Evolutionary conservation across 2,113 vertebrate genomes (phyloP).

Genomic region (Lepidiolamprologus cunningtoni): DNA sequence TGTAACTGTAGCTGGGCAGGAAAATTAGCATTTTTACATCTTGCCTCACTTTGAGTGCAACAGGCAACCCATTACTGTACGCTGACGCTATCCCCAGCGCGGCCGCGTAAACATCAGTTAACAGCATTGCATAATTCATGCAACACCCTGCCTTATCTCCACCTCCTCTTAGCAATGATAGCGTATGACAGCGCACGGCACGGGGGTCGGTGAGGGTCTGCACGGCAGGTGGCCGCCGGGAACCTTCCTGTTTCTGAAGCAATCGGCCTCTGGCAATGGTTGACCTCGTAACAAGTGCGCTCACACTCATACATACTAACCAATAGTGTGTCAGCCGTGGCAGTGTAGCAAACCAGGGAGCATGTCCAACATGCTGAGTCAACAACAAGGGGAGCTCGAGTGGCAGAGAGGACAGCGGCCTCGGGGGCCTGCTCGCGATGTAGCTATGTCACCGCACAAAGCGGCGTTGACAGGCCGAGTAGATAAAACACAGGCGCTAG

Average conservation of each 20-base stretch:
- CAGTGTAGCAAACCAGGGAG: conserved; percentile 18
- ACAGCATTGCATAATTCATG: neutral
- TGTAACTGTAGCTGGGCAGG: neutral
- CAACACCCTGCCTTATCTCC: neutral
- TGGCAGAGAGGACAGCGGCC: conserved; percentile 26
- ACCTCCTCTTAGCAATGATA: neutral
- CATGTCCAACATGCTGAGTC: conserved; percentile 60
- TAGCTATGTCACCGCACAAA: neutral
- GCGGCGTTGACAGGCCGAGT: neutral
- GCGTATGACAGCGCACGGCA: neutral
- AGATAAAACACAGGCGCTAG: neutral
- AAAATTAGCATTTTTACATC: neutral
- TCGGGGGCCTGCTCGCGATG: neutral
- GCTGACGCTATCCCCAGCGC: neutral
- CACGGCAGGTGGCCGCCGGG: conserved; percentile 21
- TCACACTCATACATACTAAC: conserved; percentile 30
- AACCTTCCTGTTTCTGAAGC: conserved; percentile 17
- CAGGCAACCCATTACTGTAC: neutral
- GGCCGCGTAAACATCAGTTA: neutral
- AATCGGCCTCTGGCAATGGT: conserved; percentile 22
- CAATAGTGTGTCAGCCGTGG: conserved; percentile 15
- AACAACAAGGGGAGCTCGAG: conserved; percentile 35
- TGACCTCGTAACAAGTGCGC: conserved; percentile 36
- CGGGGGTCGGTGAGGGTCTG: neutral
- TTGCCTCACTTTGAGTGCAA: neutral